These are phyloP conservation scores for Drosophila navojoa DNA, from an alignment of 1,140 invertebrate species.

Conservation along the genomic window DNA sequence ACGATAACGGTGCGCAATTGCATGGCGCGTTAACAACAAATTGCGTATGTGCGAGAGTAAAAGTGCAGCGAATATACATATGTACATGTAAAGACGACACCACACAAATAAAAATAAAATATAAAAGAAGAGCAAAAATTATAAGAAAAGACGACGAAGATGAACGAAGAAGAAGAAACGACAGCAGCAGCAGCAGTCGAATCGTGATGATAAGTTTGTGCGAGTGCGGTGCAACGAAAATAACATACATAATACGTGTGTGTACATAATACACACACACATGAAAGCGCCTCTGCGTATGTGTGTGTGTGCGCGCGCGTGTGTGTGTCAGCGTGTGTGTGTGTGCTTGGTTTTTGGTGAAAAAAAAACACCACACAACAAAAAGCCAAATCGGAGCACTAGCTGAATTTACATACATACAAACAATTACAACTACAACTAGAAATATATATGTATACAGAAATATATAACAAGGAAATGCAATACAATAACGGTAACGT, in stretches of 20 bases:
- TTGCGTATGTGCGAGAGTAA: slow-evolving; percentile 35
- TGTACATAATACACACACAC: slow-evolving; percentile 58
- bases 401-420: slow-evolving; percentile 45
- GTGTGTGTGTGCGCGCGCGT: slow-evolving; percentile 15
- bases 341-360: slow-evolving; percentile 34
- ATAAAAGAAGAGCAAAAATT: slow-evolving; percentile 14
- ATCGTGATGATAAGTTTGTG: slow-evolving; percentile 73
- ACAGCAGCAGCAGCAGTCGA: slow-evolving; percentile 68
- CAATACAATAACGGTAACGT: slow-evolving; percentile 54
- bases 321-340: slow-evolving; percentile 29
- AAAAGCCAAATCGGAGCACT: slow-evolving; percentile 70
- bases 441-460: slow-evolving; percentile 17
- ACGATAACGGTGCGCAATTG: slow-evolving; percentile 42
- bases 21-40: slow-evolving; percentile 49
- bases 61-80: slow-evolving; percentile 43
- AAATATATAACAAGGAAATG: slow-evolving; percentile 68
- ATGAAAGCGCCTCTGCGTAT: slow-evolving; percentile 35
- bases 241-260: slow-evolving; percentile 69
- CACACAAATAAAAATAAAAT: slow-evolving; percentile 11
- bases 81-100: slow-evolving; percentile 15
- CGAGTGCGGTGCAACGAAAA: slow-evolving; percentile 73
- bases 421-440: not conserved
- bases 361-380: slow-evolving; percentile 43
- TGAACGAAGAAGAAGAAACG: slow-evolving; percentile 75
- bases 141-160: slow-evolving; percentile 59